Base-by-base conservation (phyloP, 2,797 vertebrate genomes). In the Lophius americanus region DNA sequence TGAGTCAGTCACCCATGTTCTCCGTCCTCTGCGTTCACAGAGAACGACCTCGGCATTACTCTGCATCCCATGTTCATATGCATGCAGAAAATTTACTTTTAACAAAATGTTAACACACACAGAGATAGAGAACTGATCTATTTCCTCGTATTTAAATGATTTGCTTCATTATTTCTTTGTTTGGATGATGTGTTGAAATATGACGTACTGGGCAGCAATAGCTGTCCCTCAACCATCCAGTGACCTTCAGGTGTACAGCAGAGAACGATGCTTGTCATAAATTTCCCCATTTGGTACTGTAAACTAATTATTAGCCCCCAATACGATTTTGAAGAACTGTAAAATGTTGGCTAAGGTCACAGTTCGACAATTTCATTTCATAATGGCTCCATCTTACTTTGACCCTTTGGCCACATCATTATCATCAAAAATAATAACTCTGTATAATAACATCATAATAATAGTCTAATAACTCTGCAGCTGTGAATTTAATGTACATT, bases 261-360 rank as follows among this genome's bases (percentile, higher is more conserved):
- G 62, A 80, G 68, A 65, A 53, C 51, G 37, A 68, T 76, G 42
- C 52, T 56, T 51, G 52, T 51, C 10, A 14, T 53, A 68, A 76
- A 75, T 49, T 32, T 48, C 70, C 50, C 42, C 54, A 55, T 67
- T 73, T 78, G 63, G 53, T 74, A 56, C 69, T 46, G 56, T 47
- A 84, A 79, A 78, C 65, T 62, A 85, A 81, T 84, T 82, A 85
- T 72, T 64, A 78, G 56, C 76, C 52, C 57, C 47, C 49, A 63
- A 53, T 11, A 14, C 48, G 58, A 41, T 41, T 83, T 74, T 82
- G 64, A 76, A 75, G 65, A 57, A 68, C 72, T 76, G 53, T 62
- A 69, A 59, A 57, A 41, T 70, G 67, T 60, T 71, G 58, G 53
- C 62, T 78, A 69, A 81, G 77, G 81, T 85, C 81, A 73, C 35